These are phyloP conservation scores for Anoncus sp. DNA, from an alignment of 2,888 invertebrate genomes.

Conservation along the genomic window DNA sequence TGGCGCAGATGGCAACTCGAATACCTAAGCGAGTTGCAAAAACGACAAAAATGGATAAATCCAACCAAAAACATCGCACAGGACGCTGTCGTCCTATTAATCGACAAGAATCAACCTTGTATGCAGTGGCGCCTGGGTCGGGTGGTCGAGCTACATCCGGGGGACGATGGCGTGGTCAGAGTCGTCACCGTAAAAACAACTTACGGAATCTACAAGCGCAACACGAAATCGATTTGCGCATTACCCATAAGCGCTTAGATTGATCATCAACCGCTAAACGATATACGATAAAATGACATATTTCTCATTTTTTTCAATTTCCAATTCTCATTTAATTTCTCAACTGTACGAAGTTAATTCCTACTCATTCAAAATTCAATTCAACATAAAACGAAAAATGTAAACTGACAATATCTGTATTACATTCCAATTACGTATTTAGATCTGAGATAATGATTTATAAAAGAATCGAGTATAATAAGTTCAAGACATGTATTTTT, in stretches of 20 bases:
- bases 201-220: slow-evolving; percentile 56
- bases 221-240: slow-evolving; percentile 52
- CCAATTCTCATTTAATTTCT: slow-evolving; percentile 11
- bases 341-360: not conserved
- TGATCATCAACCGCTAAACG: not conserved
- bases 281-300: slow-evolving; percentile 8
- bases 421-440: not conserved
- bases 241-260: slow-evolving; percentile 33
- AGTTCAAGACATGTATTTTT: not conserved
- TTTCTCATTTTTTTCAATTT: no score
- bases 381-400: slow-evolving; percentile 4
- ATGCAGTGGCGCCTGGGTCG: no score
- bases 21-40: slow-evolving; percentile 68
- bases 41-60: no score
- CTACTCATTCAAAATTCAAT: not conserved
- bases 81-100: slow-evolving; percentile 67
- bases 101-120: slow-evolving; percentile 66
- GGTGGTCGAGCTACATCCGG: slow-evolving; percentile 67
- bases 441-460: not conserved
- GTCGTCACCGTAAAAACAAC: slow-evolving; percentile 67
- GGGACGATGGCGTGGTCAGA: slow-evolving; percentile 68
- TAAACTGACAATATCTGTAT: not conserved
- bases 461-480: not conserved
- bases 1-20: no score
- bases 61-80: slow-evolving; percentile 37